phyloP scores from a whole-genome alignment of 2,797 vertebrate genomes.

The Spinibarbus caldwelli region DNA sequence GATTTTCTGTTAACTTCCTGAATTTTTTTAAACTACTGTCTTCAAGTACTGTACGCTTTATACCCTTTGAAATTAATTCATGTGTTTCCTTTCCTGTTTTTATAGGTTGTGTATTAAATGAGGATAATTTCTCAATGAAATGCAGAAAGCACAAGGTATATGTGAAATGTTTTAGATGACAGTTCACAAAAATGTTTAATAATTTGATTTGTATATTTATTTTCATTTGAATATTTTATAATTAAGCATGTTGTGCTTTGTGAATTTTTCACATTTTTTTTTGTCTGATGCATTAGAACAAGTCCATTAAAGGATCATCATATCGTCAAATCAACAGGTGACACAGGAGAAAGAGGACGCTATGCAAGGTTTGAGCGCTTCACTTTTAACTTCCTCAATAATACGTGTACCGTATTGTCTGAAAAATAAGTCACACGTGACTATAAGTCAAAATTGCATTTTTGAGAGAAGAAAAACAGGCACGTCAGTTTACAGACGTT shows the following conservation, averaged over 20 bases:
- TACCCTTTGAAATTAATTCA: no score
- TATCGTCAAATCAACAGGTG: slow-evolving; percentile 71
- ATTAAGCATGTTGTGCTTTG: background rate
- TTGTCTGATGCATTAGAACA: slow-evolving; percentile 69
- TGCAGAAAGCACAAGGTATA: slow-evolving; percentile 85
- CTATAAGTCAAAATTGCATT: background rate
- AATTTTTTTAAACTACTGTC: background rate
- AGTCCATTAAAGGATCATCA: slow-evolving; percentile 71
- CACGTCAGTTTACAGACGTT: background rate
- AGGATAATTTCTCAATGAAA: slow-evolving; percentile 84
- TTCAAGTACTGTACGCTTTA: slow-evolving; percentile 51
- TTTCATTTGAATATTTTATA: background rate
- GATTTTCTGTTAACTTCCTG: background rate
- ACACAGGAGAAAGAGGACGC: slow-evolving; percentile 54
- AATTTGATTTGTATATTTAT: background rate
- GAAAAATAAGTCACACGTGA: background rate
- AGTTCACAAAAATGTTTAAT: background rate
- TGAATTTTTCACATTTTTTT: background rate
- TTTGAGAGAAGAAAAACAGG: background rate
- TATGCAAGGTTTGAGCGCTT: slow-evolving; percentile 34
- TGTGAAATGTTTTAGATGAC: background rate
- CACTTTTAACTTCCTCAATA: no score
- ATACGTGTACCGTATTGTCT: background rate
- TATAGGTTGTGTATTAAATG: slow-evolving; percentile 78
- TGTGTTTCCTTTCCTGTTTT: slow-evolving; percentile 23